Base-by-base conservation (phyloP, 2,113 vertebrate species). In the Lepidothrix coronata region DNA sequence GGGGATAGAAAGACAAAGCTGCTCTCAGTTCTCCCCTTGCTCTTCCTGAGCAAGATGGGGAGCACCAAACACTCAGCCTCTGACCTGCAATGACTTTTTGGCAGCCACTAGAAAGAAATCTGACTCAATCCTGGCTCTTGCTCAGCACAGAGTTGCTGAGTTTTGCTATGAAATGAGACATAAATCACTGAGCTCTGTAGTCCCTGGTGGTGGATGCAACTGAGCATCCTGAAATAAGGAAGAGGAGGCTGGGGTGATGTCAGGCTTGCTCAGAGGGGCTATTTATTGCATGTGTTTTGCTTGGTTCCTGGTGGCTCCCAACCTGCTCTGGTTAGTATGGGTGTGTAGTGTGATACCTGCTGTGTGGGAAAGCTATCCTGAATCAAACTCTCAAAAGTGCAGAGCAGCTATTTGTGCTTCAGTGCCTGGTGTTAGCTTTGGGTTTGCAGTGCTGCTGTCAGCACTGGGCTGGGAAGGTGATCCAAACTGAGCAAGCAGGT, bases 141-240 rank as follows among this genome's bases (percentile, higher is more conserved):
- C 37, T 81, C 10, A 48, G 59, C 57, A 28, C 31, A 30, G 27
- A 51, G 59, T 57, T 91, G 52, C 66, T 61, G 90, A 82, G 62
- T 63, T 95, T 82, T 87, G 73, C 74, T 65, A 22, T 85, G 63
- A 93, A 93, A 89, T 70, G 66, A 90, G n/a, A 31, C 52, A 66
- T 63, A 87, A 93, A 95, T 88, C 80, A 52, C 43, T 8, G 39
- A 87, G 52, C 22, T 57, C 22, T 28, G 61, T 85, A 83, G 55
- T 76, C 44, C 33, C 39, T n/a, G 20, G 19, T 79, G 82, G 68
- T 66, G 78, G 83, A 57, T 77, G 63, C 59, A 74, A 15, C 52
- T 46, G 63, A 85, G n/a, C 77, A 76, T 93, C 83, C 48, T 62
- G 62, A 68, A 94, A 61, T 0, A 27, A 74, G 55, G 65, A 71